These are phyloP conservation scores for Synergus umbraculus DNA, from an alignment of 2,888 invertebrate genomes.

Conservation along the genomic window DNA sequence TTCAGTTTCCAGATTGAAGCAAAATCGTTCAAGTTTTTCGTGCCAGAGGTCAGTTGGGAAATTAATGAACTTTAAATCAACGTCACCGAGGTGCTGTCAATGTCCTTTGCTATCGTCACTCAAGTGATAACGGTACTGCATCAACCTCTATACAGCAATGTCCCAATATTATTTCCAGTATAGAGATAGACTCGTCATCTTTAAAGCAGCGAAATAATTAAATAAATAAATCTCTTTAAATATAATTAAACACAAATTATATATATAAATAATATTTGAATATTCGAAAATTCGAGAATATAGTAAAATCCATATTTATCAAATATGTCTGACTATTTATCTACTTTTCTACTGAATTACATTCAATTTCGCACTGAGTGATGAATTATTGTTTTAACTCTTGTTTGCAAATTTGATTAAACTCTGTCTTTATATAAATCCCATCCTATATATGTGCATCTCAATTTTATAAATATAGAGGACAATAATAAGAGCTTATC, in stretches of 20 bases:
- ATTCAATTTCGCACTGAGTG: no score
- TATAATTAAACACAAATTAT: neutral
- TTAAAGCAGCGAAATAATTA: no score
- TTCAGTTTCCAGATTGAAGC: slow-evolving; percentile 10
- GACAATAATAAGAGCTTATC: no score
- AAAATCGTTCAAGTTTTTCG: slow-evolving; percentile 19
- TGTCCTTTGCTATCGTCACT: slow-evolving; percentile 7
- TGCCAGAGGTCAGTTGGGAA: slow-evolving; percentile 43
- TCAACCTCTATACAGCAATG: neutral
- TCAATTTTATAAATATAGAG: no score
- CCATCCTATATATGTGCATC: no score
- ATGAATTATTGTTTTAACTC: no score
- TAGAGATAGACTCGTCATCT: neutral
- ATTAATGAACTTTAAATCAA: slow-evolving; percentile 47
- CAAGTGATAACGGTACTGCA: neutral
- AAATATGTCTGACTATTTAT: no score
- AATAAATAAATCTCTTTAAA: neutral
- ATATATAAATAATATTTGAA: neutral
- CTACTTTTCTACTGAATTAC: no score
- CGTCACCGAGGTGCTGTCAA: slow-evolving; percentile 37
- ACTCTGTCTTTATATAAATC: no score
- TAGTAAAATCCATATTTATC: no score
- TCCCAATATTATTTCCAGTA: neutral
- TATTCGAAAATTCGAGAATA: no score
- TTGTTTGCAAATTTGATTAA: no score